phyloP scores from a whole-genome alignment of 92 coral and sea anemone genomes.

The Siderastrea radians region DNA sequence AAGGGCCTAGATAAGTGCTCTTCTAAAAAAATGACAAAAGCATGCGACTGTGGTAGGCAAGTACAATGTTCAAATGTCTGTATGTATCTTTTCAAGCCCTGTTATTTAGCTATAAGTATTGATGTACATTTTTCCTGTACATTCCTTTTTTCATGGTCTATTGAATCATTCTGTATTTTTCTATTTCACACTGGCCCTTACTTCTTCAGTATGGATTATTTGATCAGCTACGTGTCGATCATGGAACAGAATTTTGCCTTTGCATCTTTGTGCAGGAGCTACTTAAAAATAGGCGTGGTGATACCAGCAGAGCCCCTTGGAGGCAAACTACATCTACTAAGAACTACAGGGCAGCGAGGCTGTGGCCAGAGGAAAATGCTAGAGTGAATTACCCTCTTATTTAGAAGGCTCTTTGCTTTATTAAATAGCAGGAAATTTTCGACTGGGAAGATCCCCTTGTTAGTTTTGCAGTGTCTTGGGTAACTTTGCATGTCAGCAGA shows the following conservation, averaged over 20 bases:
- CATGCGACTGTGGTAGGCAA: no score
- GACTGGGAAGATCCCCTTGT: constrained; percentile 45
- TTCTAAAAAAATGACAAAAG: no score
- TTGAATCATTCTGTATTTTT: background rate
- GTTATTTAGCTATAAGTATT: no score
- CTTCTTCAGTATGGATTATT: constrained; percentile 47
- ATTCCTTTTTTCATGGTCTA: no score
- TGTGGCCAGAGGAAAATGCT: constrained; percentile 58
- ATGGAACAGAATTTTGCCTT: constrained; percentile 55
- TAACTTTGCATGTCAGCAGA: constrained; percentile 38
- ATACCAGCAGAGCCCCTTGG: constrained; percentile 42
- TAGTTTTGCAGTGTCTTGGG: constrained; percentile 50
- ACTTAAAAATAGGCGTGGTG: constrained; percentile 23
- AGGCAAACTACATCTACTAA: constrained; percentile 51
- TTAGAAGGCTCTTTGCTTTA: constrained; percentile 46
- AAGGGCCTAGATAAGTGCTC: no score
- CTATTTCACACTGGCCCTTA: constrained; percentile 24
- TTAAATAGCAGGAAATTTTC: constrained; percentile 38
- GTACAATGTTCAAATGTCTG: no score
- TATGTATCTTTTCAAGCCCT: no score
- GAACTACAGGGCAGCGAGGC: constrained; percentile 47
- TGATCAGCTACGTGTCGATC: constrained; percentile 55
- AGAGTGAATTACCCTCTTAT: constrained; percentile 52
- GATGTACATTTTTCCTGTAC: no score
- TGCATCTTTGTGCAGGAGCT: constrained; percentile 56